Percentiles rank a stretch among this genome's conserved stretches.
Conservation (phyloP, 37 sponge, comb jelly and placozoan genomes). For the Diacarnus erythraeanus region DNA sequence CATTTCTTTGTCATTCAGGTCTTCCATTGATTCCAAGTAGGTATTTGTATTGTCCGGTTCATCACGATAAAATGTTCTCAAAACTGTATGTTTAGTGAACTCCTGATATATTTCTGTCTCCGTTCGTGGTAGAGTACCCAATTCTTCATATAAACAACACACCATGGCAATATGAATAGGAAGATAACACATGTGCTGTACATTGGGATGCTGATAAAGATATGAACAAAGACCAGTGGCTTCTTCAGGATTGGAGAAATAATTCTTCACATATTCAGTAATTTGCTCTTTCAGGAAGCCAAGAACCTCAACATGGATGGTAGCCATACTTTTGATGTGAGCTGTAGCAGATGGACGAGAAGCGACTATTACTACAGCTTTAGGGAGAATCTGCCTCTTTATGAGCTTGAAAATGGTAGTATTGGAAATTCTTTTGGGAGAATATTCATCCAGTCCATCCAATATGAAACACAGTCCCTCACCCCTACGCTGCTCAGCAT, state of each 20-base stretch:
- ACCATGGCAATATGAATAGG: constrained; percentile 31
- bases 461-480: constrained; percentile 38
- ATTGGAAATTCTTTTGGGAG: not conserved
- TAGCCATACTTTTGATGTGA: not conserved
- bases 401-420: not conserved
- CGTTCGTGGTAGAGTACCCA: constrained; percentile 7
- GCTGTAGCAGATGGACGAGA: constrained; percentile 29
- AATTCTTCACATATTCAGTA: not conserved
- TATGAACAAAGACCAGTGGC: not conserved
- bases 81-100: constrained; percentile 15
- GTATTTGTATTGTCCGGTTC: not conserved
- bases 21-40: not conserved
- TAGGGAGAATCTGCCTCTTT: not conserved
- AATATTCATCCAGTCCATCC: constrained; percentile 62
- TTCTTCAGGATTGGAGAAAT: not conserved
- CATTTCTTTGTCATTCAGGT: not conserved
- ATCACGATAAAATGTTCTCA: not conserved
- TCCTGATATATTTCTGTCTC: constrained; percentile 27
- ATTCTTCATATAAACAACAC: not conserved
- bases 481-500: not conserved
- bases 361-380: constrained; percentile 8
- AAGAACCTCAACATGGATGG: constrained; percentile 9
- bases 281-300: constrained; percentile 17
- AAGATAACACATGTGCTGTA: constrained; percentile 34
- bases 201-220: not conserved